Evolutionary conservation across 2,113 vertebrate species (phyloP).

Genomic region (Oncorhynchus tshawytscha): DNA sequence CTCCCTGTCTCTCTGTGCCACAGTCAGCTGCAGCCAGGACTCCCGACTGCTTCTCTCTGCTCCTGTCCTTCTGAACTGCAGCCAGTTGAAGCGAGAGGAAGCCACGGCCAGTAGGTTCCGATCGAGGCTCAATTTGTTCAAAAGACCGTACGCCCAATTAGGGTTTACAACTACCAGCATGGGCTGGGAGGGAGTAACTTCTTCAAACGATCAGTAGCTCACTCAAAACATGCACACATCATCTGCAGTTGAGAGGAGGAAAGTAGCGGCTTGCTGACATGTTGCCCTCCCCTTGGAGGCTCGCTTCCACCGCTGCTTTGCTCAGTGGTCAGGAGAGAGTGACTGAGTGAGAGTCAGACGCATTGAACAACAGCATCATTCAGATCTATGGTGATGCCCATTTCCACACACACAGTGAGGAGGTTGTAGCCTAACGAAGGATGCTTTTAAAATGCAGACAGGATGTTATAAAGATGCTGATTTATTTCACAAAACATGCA

Average conservation of each 20-base stretch:
- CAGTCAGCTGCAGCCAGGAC: constrained; percentile 17
- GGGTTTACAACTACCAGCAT: constrained; percentile 31
- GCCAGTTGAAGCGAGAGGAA: constrained; percentile 23
- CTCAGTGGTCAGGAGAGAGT: constrained; percentile 38
- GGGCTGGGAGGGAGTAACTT: constrained; percentile 7
- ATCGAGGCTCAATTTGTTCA: too few species aligned
- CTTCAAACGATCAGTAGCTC: background rate
- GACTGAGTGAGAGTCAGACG: constrained; percentile 34
- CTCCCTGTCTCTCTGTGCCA: constrained; percentile 33
- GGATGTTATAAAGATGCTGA: constrained; percentile 36
- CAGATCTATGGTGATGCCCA: constrained; percentile 7
- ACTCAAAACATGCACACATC: constrained; percentile 57
- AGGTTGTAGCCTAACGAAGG: constrained; percentile 15
- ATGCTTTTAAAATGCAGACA: constrained; percentile 34
- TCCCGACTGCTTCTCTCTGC: background rate
- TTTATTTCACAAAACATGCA: too few species aligned
- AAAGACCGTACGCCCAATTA: constrained; percentile 21
- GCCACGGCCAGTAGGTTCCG: too few species aligned
- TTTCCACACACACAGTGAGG: background rate
- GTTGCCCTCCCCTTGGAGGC: too few species aligned
- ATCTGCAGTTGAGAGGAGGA: constrained; percentile 31
- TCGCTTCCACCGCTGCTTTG: too few species aligned
- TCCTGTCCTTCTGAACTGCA: constrained; percentile 15
- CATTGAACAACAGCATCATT: constrained; percentile 50
- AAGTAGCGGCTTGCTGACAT: too few species aligned